Base-by-base conservation (phyloP, 2,888 invertebrate genomes). In the Xestobium rufovillosum region DNA sequence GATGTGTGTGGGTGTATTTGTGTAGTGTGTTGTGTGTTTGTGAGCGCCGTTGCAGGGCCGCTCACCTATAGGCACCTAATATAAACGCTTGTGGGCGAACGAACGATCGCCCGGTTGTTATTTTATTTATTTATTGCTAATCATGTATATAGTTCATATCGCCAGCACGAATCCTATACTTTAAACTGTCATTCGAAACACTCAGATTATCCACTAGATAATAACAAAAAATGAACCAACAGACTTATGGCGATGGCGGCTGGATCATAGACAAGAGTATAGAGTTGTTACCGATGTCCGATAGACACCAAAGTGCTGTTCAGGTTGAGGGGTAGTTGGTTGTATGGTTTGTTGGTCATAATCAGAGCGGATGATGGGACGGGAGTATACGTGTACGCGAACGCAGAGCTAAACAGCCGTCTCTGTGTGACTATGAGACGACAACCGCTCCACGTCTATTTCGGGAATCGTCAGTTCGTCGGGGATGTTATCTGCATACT, bases 341-440 rank as follows among this genome's bases (percentile, higher is more conserved):
- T 47, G 47, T 19, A 19, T 6, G 23, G 6, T 6, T 19, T 8
- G 6, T 28, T 28, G 10, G 12, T 28, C 42, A 39, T 42, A 39
- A 37, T 42, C 39, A 41, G 26, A 11, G 3, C 14, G 25, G 4
- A 14, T 11, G 36, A 44, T 39, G 42, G 43, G 41, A 47, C 40
- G 48, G 38, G 27, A 42, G 42, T 44, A 46, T 50, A 47, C 48
- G 45, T 52, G 49, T 47, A 49, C 46, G 43, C 42, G 48, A 44
- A 49, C 47, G 47, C 50, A 53, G 56, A 62, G 61, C 65, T 88
- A 90, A 67, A 90, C 90, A 66, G 90, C 90, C 57, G 90, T 90
- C 76, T 91, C 90, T 60, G 90, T 91, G 75, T 91, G 90, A 73
- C 86, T 87, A 75, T 90, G 88, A 60, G 85, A 85, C 63, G 89